Base-by-base conservation (phyloP, 2,888 invertebrate species). In the Acrobeloides nanus region DNA sequence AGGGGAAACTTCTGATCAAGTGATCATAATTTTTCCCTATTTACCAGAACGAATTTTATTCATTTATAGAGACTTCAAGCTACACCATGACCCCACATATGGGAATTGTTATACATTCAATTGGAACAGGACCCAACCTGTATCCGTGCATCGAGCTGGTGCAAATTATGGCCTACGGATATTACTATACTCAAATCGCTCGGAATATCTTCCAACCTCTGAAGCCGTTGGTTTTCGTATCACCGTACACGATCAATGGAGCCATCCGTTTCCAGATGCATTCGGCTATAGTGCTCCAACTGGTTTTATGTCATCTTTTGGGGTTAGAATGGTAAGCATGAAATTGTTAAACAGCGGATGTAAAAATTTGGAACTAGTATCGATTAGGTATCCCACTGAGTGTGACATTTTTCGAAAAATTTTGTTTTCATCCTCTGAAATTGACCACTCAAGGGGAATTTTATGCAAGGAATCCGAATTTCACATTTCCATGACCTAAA, bases 51-150 rank as follows among this genome's bases (percentile, higher is more conserved):
- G n/a, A n/a, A n/a, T n/a, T n/a, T n/a, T n/a, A n/a, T n/a, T n/a
- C n/a, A n/a, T n/a, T n/a, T n/a, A n/a, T n/a, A 39, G 25, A 15
- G 72, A 72, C 37, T 72, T 72, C 54, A 61, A 57, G 26, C 58
- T 63, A 10, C 64, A 65, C 46, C 68, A 71, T 35, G 72, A 72
- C 38, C 66, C 68, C 34, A 68, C 69, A 0, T 72, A 68, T 32
- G 70, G 71, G 1, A 71, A 71, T 46, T 71, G 71, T 47, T 71
- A 54, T 50, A 71, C 71, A 17, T 71, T 71, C 55, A 71, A 71
- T 46, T 64, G 59, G 57, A 63, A 72, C 46, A 39, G 70, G 47
- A 59, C 61, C 8, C 59, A 62, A 29, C 57, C 56, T 12, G 60
- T 73, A 1, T 57, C 61, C 3, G 65, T 72, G 0, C 68, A 69